Evolutionary conservation across 2,113 vertebrate genomes (phyloP).

Genomic region (Erythrocebus patas): DNA sequence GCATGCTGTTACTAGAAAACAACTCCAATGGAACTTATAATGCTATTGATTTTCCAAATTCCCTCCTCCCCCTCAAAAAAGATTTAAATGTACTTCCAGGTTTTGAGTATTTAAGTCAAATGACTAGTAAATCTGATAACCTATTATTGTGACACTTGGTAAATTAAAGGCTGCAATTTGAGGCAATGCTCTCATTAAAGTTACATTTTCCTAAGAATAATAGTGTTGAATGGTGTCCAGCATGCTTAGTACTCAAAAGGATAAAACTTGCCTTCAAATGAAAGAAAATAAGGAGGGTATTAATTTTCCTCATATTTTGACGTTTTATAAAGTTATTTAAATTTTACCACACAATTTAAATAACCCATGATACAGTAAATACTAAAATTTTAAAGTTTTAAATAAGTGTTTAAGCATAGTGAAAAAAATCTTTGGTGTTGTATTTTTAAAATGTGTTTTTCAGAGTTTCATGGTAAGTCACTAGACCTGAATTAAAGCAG

Average conservation of each 20-base stretch:
- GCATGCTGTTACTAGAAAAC: neutral
- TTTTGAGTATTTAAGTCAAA: neutral
- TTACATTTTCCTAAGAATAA: neutral
- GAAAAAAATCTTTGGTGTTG: neutral
- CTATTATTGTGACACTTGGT: neutral
- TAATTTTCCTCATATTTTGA: neutral
- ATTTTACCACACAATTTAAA: neutral
- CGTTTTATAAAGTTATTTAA: neutral
- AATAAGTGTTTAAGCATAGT: neutral
- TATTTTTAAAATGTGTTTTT: constrained; percentile 17
- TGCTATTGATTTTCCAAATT: neutral
- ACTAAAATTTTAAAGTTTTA: neutral
- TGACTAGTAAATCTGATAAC: neutral
- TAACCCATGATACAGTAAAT: neutral
- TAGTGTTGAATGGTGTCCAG: neutral
- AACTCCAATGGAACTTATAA: neutral
- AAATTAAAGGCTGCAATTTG: neutral
- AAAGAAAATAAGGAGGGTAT: neutral
- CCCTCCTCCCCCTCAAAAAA: rapidly evolving
- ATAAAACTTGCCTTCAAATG: neutral
- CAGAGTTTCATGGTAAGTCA: neutral
- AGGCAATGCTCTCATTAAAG: neutral
- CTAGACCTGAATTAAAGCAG: neutral
- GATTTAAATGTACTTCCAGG: neutral
- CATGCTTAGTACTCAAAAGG: neutral